Percentiles rank a stretch among this genome's conserved stretches.
phyloP scores from a whole-genome alignment of 2,113 vertebrate genomes.

The Paradoxurus hermaphroditus region DNA sequence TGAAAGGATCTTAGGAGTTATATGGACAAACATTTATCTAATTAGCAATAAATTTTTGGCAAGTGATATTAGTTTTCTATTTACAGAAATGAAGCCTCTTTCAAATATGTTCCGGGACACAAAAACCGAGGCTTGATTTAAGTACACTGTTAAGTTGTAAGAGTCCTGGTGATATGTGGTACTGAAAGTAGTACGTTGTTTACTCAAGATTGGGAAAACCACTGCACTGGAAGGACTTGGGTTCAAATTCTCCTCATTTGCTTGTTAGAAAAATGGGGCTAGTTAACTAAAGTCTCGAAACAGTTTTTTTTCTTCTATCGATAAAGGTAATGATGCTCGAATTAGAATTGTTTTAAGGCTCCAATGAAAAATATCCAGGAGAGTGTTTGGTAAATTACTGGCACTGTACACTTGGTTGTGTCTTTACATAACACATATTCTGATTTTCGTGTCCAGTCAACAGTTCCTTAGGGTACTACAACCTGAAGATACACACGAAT shows the following conservation, averaged over 20 bases:
- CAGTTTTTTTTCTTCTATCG: neutral
- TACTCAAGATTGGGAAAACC: neutral
- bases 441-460: neutral
- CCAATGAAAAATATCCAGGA: neutral
- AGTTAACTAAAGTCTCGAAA: neutral
- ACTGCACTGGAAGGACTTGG: neutral
- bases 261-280: neutral
- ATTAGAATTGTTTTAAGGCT: neutral
- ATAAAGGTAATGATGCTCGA: neutral
- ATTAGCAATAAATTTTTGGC: neutral
- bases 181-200: neutral
- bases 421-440: neutral
- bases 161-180: neutral
- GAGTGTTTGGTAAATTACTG: neutral
- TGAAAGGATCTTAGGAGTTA: neutral
- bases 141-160: neutral
- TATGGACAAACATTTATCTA: neutral
- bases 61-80: neutral
- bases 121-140: neutral
- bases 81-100: neutral
- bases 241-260: neutral
- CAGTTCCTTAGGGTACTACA: neutral
- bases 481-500: neutral
- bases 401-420: neutral
- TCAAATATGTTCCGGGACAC: neutral